Conservation (phyloP, 2,797 vertebrate genomes). For the Selene dorsalis region DNA sequence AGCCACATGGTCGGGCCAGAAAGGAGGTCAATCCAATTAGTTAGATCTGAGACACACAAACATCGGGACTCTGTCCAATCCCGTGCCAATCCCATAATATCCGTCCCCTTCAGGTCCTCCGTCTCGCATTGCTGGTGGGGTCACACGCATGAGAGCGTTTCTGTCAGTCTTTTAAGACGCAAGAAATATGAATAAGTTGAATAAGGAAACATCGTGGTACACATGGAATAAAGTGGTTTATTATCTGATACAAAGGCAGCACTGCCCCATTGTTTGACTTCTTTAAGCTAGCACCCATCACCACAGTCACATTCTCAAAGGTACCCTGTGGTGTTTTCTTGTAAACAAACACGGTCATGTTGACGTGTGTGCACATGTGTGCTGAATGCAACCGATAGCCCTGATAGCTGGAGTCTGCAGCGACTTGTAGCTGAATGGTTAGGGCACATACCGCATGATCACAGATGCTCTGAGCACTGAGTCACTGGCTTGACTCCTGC, state of each 20-base stretch:
- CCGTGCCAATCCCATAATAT: constrained; percentile 15
- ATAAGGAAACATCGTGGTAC: neutral
- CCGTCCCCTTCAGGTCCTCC: neutral
- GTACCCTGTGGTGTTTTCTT: neutral
- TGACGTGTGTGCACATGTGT: neutral
- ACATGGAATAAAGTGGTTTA: constrained; percentile 36
- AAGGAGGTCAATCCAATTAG: constrained; percentile 83
- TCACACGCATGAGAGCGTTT: too few relatives aligned
- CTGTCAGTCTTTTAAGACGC: neutral
- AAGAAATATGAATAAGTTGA: neutral
- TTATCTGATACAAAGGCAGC: constrained; percentile 10
- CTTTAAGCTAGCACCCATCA: neutral
- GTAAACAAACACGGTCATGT: neutral
- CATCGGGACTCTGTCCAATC: constrained; percentile 57
- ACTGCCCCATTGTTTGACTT: constrained; percentile 3
- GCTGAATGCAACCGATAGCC: neutral
- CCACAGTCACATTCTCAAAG: too few relatives aligned
- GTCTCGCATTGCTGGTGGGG: neutral
- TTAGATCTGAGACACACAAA: constrained; percentile 67
- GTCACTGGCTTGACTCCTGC: too few relatives aligned
- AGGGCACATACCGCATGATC: too few relatives aligned
- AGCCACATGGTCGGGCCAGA: constrained; percentile 61
- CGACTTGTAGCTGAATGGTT: too few relatives aligned
- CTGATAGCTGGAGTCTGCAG: too few relatives aligned
- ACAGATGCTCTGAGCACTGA: too few relatives aligned